Percentiles rank a stretch among this genome's conserved stretches.
phyloP scores from a whole-genome alignment of 2,113 vertebrate species.

The Trogon melanurus region DNA sequence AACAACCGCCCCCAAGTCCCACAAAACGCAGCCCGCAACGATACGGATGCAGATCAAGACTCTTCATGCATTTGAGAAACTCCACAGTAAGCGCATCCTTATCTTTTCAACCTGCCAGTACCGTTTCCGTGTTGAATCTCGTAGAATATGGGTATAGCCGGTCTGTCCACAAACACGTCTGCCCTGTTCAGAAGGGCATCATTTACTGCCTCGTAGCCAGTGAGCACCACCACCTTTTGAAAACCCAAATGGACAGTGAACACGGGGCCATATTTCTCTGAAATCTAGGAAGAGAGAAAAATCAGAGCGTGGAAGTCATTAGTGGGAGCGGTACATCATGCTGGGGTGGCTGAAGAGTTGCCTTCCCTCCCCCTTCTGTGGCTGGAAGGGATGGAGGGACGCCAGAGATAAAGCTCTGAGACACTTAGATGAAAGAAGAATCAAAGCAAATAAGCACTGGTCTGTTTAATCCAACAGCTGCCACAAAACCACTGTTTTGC shows the following conservation, averaged over 20 bases:
- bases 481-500: background rate
- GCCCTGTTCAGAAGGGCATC: constrained; percentile 61
- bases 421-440: background rate
- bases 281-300: constrained; percentile 5
- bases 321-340: background rate
- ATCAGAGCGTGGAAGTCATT: background rate
- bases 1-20: background rate
- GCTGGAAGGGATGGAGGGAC: background rate
- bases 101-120: background rate
- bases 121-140: constrained; percentile 46
- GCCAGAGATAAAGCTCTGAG: background rate
- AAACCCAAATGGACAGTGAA: constrained; percentile 65
- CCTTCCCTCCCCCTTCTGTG: background rate
- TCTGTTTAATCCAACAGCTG: background rate
- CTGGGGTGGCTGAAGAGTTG: background rate
- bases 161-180: constrained; percentile 46
- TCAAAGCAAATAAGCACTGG: background rate
- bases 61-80: background rate
- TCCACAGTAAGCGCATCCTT: background rate
- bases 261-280: constrained; percentile 54
- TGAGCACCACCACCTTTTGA: constrained; percentile 67
- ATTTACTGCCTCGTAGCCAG: constrained; percentile 61
- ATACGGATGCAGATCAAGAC: background rate
- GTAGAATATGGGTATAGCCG: constrained; percentile 18
- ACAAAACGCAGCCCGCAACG: background rate